Conservation (phyloP, 1,140 invertebrate genomes). For the Nebria ingens region DNA sequence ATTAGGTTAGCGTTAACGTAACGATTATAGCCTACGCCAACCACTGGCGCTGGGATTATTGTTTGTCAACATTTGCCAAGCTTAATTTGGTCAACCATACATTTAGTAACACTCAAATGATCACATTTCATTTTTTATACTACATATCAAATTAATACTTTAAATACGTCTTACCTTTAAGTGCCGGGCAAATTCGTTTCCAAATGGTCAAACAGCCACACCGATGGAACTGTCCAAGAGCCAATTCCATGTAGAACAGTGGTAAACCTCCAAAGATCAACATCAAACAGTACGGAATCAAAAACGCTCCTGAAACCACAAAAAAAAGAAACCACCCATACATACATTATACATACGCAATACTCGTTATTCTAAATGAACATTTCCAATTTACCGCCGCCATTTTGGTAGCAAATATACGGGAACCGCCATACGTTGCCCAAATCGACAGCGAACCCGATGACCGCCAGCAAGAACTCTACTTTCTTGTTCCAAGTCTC, state of each 20-base stretch:
- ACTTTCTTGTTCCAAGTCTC: conserved; percentile 32
- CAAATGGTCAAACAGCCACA: conserved; percentile 89
- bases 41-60: too few relatives aligned
- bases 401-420: conserved; percentile 73
- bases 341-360: too few relatives aligned
- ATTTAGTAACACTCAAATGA: too few relatives aligned
- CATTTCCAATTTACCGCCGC: conserved; percentile 37
- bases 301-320: conserved; percentile 90
- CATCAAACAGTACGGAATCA: conserved; percentile 89
- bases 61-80: too few relatives aligned
- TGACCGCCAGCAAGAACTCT: conserved; percentile 50
- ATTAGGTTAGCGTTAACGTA: too few relatives aligned
- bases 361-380: too few relatives aligned
- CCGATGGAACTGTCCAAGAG: conserved; percentile 84
- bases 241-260: conserved; percentile 90
- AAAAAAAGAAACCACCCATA: too few relatives aligned
- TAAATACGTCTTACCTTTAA: conserved; percentile 92
- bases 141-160: too few relatives aligned
- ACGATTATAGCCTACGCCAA: too few relatives aligned
- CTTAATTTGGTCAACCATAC: too few relatives aligned
- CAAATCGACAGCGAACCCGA: conserved; percentile 61
- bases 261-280: conserved; percentile 84
- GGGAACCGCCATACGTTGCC: conserved; percentile 85
- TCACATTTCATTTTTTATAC: too few relatives aligned
- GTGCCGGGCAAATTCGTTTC: conserved; percentile 88